Evolutionary conservation across 2,113 vertebrate genomes (phyloP).

Genomic region (Microcebus griseorufus): DNA sequence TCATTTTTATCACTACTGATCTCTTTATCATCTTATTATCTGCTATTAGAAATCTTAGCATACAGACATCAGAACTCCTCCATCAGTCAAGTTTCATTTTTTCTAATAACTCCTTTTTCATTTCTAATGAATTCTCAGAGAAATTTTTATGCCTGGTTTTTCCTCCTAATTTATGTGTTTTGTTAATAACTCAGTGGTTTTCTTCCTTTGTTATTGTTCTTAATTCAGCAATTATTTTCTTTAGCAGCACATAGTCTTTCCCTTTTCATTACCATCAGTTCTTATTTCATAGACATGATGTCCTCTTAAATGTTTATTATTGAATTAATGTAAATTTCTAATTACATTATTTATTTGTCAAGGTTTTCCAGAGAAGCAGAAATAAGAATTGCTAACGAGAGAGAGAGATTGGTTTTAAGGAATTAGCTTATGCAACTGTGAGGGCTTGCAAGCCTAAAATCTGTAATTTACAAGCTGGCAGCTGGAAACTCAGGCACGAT

Average conservation of each 20-base stretch:
- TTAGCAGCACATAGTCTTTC: not conserved
- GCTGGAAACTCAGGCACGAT: not conserved
- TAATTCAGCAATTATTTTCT: not conserved
- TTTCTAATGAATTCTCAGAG: not conserved
- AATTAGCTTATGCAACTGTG: not conserved
- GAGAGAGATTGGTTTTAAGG: not conserved
- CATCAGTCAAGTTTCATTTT: not conserved
- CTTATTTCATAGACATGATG: not conserved
- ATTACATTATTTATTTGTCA: not conserved
- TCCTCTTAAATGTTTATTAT: not conserved
- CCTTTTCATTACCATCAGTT: not conserved
- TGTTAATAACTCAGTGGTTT: not conserved
- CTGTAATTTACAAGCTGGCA: not conserved
- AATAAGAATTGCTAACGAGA: not conserved
- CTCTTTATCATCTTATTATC: not conserved
- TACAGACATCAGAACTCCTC: not conserved
- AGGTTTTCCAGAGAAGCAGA: too few relatives aligned
- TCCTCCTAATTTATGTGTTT: not conserved
- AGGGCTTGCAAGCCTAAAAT: not conserved
- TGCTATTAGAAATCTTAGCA: not conserved
- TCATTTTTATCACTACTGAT: not conserved
- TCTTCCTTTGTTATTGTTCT: not conserved
- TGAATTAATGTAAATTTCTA: not conserved
- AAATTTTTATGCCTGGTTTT: not conserved
- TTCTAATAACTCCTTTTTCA: not conserved